Evolutionary conservation across 2,797 vertebrate genomes (phyloP), one percentile per base, ranked within the genome.

Genomic region (Thaleichthys pacificus): DNA sequence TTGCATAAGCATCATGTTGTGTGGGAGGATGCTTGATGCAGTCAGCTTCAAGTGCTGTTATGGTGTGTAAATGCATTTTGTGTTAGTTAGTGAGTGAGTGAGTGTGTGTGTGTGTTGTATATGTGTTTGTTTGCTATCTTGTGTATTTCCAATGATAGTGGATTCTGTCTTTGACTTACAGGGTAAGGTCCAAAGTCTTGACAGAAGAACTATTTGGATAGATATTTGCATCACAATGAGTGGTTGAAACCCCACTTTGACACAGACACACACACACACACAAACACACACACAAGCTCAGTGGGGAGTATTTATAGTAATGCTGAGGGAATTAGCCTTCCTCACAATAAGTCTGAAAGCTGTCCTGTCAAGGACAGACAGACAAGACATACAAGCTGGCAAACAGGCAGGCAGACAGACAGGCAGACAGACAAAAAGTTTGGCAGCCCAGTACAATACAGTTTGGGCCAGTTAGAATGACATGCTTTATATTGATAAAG

Each of bases 381-480:
- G 17, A 65, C 63, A 42, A 42, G 17, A 65, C 63, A 42, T 3
- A 22, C 32, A 65, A 17, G 14, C n/a, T 26, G 9, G 26, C 24
- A 28, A 14, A 26, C 60, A 28, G 22, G 26, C 60, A 61, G 9
- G 15, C 60, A 61, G 24, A 3, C 60, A 61, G 14, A 26, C 58
- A 61, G 22, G 5, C 32, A 65, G 3, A 47, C 61, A 35, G n/a
- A 32, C 61, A 62, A 14, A 24, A n/a, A 66, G 7, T 11, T 19
- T 42, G 63, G 35, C 42, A 65, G 9, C n/a, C 35, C 24, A 17
- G 42, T 67, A 67, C 49, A 54, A 67, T 67, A 67, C 47, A 67
- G 66, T 24, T 24, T 67, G 66, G 42, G 47, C 26, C 65, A 51
- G 65, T 67, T 24, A 28, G 47, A 35, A 26, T 38, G 3, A 65